Base-by-base conservation (phyloP, 1,140 invertebrate genomes). In the Eumeta japonica region DNA sequence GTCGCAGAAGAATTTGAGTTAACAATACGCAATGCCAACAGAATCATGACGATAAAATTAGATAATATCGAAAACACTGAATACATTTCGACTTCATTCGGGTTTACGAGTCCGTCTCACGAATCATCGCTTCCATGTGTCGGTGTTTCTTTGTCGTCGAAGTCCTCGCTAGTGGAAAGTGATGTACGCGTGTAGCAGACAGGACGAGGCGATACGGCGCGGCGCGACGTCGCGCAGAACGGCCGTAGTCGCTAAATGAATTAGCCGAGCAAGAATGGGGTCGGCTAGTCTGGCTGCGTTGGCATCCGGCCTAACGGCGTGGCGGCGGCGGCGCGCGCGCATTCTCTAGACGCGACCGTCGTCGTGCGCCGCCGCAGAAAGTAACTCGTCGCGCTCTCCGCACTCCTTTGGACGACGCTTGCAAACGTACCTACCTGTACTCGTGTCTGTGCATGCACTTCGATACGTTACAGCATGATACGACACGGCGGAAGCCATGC, bases 271-370 rank as follows among this genome's bases (percentile, higher is more conserved):
- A 58, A 56, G 62, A 73, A 73, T 73, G 68, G 63, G 68, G 68
- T 71, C 68, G 64, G 45, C 47, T 52, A 63, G 68, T 73, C 68
- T 73, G 62, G 62, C 58, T 63, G 57, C 48, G 64, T 68, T 73
- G 66, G 68, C 68, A 73, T 67, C 52, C 61, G 57, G 62, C 68
- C 65, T 70, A 70, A 68, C 65, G 65, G 66, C 62, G 58, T n/a
- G 47, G 32, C 51, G 41, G 48, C 49, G 38, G 51, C 56, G 47
- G 32, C 51, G 41, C 50, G 50, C 37, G 51, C 56, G 50, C 61
- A 68, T 72, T 62, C 63, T 62, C 52, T 37, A 34, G 46, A 50
- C 39, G 20, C 20, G n/a, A n/a, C n/a, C n/a, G n/a, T n/a, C n/a
- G n/a, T n/a, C n/a, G n/a, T n/a, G n/a, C n/a, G n/a, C n/a, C n/a